Evolutionary conservation across 2,113 vertebrate species (phyloP).

Genomic region (Neolamprologus falcicula): DNA sequence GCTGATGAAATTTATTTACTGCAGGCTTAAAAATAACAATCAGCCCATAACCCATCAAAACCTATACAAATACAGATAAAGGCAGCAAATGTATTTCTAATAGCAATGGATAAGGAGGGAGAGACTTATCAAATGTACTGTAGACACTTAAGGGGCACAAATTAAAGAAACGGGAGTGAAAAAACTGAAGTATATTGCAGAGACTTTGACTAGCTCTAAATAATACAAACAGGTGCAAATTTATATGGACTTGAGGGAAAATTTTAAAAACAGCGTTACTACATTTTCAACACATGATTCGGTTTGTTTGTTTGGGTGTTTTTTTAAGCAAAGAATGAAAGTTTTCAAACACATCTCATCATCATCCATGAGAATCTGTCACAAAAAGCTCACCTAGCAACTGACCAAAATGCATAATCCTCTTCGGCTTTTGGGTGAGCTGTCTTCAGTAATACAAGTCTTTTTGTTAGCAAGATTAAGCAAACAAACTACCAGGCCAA

Average conservation of each 20-base stretch:
- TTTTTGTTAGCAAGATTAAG: neutral
- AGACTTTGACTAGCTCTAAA: neutral
- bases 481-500: neutral
- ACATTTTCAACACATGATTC: neutral
- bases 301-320: fast-evolving
- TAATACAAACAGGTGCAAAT: neutral
- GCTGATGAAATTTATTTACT: neutral
- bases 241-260: neutral
- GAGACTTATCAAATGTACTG: neutral
- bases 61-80: neutral
- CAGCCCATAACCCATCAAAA: neutral
- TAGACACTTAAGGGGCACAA: neutral
- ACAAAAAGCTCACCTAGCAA: neutral
- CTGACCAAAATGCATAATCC: neutral
- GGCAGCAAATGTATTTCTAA: neutral
- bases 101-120: neutral
- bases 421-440: neutral
- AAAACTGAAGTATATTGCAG: neutral
- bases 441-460: neutral
- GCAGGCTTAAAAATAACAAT: neutral
- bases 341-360: neutral
- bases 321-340: neutral
- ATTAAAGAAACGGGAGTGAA: neutral
- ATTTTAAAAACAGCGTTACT: neutral
- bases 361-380: neutral